phyloP scores from a whole-genome alignment of 2,888 invertebrate genomes.

The Melinaea marsaeus region DNA sequence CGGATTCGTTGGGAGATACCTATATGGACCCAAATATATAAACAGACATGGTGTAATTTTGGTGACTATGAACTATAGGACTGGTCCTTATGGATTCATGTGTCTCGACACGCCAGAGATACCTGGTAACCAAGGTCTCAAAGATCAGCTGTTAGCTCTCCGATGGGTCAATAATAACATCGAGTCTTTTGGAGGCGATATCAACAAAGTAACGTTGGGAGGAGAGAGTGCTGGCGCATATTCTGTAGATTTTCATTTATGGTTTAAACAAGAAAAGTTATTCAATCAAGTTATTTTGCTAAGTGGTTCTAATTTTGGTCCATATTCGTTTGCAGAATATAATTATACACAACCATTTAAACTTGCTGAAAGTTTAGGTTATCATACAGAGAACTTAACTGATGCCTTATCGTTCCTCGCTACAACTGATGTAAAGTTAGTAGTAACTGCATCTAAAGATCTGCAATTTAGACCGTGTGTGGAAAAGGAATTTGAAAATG shows the following conservation, averaged over 20 bases:
- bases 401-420: slow-evolving; percentile 36
- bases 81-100: slow-evolving; percentile 44
- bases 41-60: slow-evolving; percentile 36
- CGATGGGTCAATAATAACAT: slow-evolving; percentile 56
- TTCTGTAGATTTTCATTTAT: slow-evolving; percentile 47
- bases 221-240: slow-evolving; percentile 51
- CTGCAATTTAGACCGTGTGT: slow-evolving; percentile 25
- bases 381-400: slow-evolving; percentile 36
- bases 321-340: slow-evolving; percentile 35
- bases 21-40: no score
- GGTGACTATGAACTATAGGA: slow-evolving; percentile 42
- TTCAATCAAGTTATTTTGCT: no score
- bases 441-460: slow-evolving; percentile 23
- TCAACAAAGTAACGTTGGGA: no score
- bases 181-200: slow-evolving; percentile 52
- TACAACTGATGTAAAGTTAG: slow-evolving; percentile 13
- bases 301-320: slow-evolving; percentile 38
- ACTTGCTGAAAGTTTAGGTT: slow-evolving; percentile 45
- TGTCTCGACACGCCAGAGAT: slow-evolving; percentile 38
- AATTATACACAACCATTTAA: slow-evolving; percentile 39
- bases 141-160: slow-evolving; percentile 51
- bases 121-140: slow-evolving; percentile 54
- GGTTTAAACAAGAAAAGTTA: slow-evolving; percentile 44
- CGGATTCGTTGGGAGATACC: no score
- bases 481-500: slow-evolving; percentile 30